Percentiles rank a stretch among this genome's conserved stretches.
Conservation (phyloP, 2,888 invertebrate genomes). For the Merodon equestris region DNA sequence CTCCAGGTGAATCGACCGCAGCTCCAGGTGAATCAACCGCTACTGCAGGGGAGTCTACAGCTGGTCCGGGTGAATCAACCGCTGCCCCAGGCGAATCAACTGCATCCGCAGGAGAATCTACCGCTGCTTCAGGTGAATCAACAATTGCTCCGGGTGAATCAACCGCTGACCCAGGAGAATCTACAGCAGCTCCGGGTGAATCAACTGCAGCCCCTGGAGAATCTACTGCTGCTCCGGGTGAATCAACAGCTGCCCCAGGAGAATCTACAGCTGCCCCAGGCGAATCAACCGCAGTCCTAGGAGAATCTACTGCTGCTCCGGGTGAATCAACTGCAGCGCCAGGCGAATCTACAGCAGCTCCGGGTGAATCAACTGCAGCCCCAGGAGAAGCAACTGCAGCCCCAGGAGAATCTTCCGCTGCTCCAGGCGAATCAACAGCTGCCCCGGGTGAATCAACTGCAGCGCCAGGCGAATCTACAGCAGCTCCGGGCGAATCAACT, state of each 20-base stretch:
- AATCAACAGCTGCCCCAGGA: conserved; percentile 6
- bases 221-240: conserved; percentile 68
- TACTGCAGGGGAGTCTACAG: conserved; percentile 11
- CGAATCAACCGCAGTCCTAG: conserved; percentile 3
- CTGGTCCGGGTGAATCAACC: conserved; percentile 6
- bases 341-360: conserved; percentile 2
- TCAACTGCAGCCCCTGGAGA: conserved; percentile 17
- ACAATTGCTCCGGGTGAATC: conserved; percentile 22
- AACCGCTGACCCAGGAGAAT: neutral
- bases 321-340: neutral
- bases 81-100: conserved; percentile 6
- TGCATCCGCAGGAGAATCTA: conserved; percentile 8
- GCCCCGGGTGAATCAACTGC: neutral
- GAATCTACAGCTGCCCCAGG: conserved; percentile 6
- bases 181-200: conserved; percentile 2
- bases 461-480: conserved; percentile 14
- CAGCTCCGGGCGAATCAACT: conserved; percentile 62
- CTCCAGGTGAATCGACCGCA: neutral
- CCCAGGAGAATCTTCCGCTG: conserved; percentile 39
- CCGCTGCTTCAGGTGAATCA: neutral
- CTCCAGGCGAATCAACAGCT: conserved; percentile 24
- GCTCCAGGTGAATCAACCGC: conserved; percentile 1
- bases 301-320: conserved; percentile 7
- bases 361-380: conserved; percentile 2
- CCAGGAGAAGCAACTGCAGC: conserved; percentile 8